Base-by-base conservation (phyloP, 1,140 invertebrate species). In the Heliconius hewitsoni region DNA sequence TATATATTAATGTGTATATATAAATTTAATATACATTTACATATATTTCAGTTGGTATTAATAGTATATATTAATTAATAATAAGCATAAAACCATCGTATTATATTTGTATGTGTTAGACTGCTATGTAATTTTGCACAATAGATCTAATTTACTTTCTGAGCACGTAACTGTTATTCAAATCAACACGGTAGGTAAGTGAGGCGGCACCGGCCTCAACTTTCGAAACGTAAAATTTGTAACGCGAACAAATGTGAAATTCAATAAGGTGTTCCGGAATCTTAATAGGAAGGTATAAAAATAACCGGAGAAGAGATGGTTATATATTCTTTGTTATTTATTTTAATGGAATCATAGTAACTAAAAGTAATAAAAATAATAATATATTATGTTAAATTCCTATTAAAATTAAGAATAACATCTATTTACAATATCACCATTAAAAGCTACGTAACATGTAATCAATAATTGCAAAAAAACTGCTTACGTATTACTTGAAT, bases 131-230 rank as follows among this genome's bases (percentile, higher is more conserved):
- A 83, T 75, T 81, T 73, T 55, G 46, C 79, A 82, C 84, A 79
- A 73, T 74, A 23, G 71, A 71, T 80, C 66, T 76, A 34, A 73
- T 78, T 66, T 66, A 82, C 80, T 87, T 87, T 88, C 86, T 76
- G 70, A 72, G 81, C 87, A 88, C 88, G 87, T 84, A 84, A 82
- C 81, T 84, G 84, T 85, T 85, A 89, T 86, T 85, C 84, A 88
- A 87, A 85, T 87, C 79, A 82, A 84, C 82, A 83, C 84, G 82
- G 83, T 78, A 83, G 83, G 77, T 84, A 52, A 52, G 18, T 52
- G 82, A 76, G 73, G 82, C 34, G 71, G 79, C 78, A 83, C 80
- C 72, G 60, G 55, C 50, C 27, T 42, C 42, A 76, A 76, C 66
- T 76, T 76, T 76, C 52, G 13, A 79, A 71, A 76, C 76, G 66